A percentile compares a stretch with the other conserved stretches of the same genome.
These are phyloP conservation scores for Apamea crenata DNA, from an alignment of 2,888 invertebrate species.

Conservation along the genomic window DNA sequence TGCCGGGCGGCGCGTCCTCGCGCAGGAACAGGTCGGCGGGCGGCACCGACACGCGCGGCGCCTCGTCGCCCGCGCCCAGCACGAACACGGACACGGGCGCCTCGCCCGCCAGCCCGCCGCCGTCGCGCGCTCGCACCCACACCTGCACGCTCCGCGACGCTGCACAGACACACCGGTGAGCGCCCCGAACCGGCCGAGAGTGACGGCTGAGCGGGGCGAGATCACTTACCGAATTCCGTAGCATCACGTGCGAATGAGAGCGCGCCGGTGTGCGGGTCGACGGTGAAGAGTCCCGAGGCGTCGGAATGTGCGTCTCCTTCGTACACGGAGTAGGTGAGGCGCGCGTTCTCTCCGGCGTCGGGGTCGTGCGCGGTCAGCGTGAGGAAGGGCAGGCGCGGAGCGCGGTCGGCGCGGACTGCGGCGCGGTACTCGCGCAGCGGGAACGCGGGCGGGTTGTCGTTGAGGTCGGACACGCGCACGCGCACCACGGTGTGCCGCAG, in stretches of 20 bases:
- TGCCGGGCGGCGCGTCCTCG: constrained; percentile 92
- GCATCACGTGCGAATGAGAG: constrained; percentile 92
- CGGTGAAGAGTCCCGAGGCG: constrained; percentile 92
- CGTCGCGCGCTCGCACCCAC: constrained; percentile 96
- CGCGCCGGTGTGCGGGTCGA: constrained; percentile 94
- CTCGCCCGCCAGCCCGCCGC: constrained; percentile 95
- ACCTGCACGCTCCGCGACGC: constrained; percentile 95
- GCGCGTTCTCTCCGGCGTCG: constrained; percentile 94
- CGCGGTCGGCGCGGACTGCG: constrained; percentile 90
- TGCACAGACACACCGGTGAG: constrained; percentile 70
- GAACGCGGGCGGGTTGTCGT: constrained; percentile 96
- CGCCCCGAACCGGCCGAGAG: not conserved
- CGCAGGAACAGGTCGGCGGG: constrained; percentile 95
- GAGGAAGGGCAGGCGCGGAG: constrained; percentile 81
- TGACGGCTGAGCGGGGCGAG: not conserved
- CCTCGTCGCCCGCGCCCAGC: constrained; percentile 92
- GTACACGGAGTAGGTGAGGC: constrained; percentile 94
- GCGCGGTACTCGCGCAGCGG: constrained; percentile 94
- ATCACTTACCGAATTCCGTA: constrained; percentile 84
- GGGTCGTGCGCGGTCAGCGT: constrained; percentile 92
- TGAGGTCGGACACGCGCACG: constrained; percentile 95
- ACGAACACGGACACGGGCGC: constrained; percentile 95
- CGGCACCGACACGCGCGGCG: constrained; percentile 94
- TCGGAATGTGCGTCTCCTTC: constrained; percentile 89
- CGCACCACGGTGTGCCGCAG: constrained; percentile 94